Percentiles rank a stretch among this genome's conserved stretches.
These are phyloP conservation scores for Pammene aurita DNA, from an alignment of 2,888 invertebrate genomes.

Conservation along the genomic window DNA sequence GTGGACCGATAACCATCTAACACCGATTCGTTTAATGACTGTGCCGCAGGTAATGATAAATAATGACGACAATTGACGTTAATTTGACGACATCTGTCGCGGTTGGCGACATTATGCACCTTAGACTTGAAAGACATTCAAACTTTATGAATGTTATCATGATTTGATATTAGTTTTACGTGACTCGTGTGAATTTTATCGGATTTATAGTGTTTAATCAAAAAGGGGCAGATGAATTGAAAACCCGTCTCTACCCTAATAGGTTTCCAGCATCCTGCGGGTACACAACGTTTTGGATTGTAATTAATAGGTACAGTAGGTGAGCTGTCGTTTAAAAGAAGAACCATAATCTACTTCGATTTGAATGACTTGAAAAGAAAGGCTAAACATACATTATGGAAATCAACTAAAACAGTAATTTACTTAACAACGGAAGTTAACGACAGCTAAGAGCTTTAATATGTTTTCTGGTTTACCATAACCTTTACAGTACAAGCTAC, in stretches of 20 bases:
- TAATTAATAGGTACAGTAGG: too few relatives aligned
- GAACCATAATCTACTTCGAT: too few relatives aligned
- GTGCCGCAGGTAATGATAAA: slow-evolving; percentile 39
- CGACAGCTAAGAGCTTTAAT: not conserved
- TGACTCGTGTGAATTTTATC: too few relatives aligned
- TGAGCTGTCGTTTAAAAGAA: too few relatives aligned
- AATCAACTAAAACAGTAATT: slow-evolving; percentile 3
- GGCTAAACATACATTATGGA: not conserved
- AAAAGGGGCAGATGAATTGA: too few relatives aligned
- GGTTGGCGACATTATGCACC: slow-evolving; percentile 23
- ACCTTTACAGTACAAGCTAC: not conserved
- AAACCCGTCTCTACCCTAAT: too few relatives aligned
- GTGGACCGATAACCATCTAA: slow-evolving; percentile 44
- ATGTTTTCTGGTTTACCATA: not conserved
- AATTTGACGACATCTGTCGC: slow-evolving; percentile 41
- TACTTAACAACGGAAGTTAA: not conserved
- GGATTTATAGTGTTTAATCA: too few relatives aligned
- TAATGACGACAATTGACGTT: slow-evolving; percentile 43
- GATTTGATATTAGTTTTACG: too few relatives aligned
- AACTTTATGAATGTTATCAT: too few relatives aligned
- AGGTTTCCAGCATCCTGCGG: too few relatives aligned
- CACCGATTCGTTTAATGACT: slow-evolving; percentile 44
- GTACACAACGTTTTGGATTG: too few relatives aligned
- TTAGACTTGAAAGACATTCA: not conserved
- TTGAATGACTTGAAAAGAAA: not conserved